phyloP scores from a whole-genome alignment of 2,113 vertebrate species.

The Gambusia affinis region DNA sequence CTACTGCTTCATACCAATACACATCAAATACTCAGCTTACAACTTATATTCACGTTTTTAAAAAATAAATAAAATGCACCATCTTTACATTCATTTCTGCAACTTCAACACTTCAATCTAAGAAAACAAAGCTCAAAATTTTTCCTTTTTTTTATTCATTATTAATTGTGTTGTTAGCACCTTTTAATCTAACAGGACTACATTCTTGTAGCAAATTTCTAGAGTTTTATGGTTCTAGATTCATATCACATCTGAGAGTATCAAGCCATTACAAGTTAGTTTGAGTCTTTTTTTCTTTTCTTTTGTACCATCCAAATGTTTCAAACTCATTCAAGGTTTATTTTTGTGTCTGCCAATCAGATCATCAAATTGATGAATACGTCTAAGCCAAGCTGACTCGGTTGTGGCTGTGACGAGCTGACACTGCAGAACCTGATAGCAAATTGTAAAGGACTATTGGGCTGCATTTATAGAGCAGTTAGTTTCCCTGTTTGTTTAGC shows the following conservation, averaged over 20 bases:
- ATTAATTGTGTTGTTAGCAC: not conserved
- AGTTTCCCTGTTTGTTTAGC: not conserved
- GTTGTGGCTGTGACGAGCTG: not conserved
- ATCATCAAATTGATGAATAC: not conserved
- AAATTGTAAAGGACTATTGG: slow-evolving; percentile 1
- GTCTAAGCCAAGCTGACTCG: not conserved
- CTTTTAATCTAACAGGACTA: not conserved
- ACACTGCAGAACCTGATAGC: not conserved
- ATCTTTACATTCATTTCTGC: not conserved
- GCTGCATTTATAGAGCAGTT: not conserved
- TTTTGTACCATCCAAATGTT: not conserved
- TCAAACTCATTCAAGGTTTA: not conserved
- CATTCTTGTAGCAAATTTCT: not conserved
- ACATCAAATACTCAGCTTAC: not conserved
- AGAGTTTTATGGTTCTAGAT: not conserved
- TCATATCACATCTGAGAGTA: not conserved
- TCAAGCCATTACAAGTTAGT: not conserved
- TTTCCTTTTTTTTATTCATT: not conserved
- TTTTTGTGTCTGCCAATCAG: not conserved
- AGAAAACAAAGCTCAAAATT: not conserved
- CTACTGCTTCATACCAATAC: not conserved
- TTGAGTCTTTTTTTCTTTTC: not conserved
- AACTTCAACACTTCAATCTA: not conserved
- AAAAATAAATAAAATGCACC: not conserved
- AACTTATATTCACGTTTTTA: not conserved